Percentiles rank a stretch among this genome's conserved stretches.
These are phyloP conservation scores for Turritopsis rubra DNA, from an alignment of 30 jellyfish, hydroid and myxozoan genomes.

Conservation along the genomic window DNA sequence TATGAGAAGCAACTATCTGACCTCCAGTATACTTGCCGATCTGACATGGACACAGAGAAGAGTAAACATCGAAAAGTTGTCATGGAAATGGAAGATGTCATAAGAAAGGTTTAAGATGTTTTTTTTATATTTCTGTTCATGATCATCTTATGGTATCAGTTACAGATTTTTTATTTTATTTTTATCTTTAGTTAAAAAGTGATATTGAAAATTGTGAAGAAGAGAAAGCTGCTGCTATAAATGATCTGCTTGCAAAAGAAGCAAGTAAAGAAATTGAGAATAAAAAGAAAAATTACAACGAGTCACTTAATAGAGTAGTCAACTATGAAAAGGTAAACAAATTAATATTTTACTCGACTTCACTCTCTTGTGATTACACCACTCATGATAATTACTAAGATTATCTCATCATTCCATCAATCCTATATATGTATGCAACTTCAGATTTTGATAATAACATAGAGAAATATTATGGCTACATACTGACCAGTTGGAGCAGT, in stretches of 20 bases:
- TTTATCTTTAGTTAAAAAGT: not conserved
- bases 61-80: not conserved
- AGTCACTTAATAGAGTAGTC: constrained; percentile 1
- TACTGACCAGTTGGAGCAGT: too few species aligned
- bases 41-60: constrained; percentile 16
- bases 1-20: constrained; percentile 8
- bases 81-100: constrained; percentile 2
- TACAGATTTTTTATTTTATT: not conserved
- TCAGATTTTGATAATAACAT: too few species aligned
- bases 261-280: not conserved
- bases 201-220: not conserved
- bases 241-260: not conserved
- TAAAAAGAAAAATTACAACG: constrained; percentile 2
- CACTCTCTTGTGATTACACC: too few species aligned
- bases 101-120: not conserved
- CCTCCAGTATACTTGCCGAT: not conserved
- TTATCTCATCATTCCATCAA: too few species aligned
- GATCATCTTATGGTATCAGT: not conserved
- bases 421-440: too few species aligned
- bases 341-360: too few species aligned
- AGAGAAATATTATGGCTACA: too few species aligned
- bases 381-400: too few species aligned
- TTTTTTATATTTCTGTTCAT: not conserved
- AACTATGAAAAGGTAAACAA: constrained; percentile 12
- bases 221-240: not conserved